phyloP scores from a whole-genome alignment of 2,797 vertebrate genomes.

The Geotrypetes seraphini region DNA sequence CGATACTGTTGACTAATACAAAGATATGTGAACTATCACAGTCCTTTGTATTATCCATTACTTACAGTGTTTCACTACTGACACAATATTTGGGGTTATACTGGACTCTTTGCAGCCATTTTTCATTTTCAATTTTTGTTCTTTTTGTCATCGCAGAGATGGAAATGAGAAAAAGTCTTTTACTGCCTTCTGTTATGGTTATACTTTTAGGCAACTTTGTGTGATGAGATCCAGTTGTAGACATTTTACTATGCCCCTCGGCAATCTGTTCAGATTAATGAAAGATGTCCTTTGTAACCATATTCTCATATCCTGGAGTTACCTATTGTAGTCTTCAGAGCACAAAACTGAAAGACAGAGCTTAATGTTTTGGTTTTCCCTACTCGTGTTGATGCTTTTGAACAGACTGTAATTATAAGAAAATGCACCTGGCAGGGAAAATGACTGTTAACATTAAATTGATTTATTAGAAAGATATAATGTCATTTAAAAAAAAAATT shows the following conservation, averaged over 20 bases:
- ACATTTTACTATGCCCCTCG: conserved; percentile 35
- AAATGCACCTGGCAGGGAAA: conserved; percentile 32
- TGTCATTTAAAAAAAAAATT: too few species aligned
- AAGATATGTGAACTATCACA: too few species aligned
- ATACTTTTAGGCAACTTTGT: conserved; percentile 20
- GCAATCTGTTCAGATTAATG: conserved; percentile 46
- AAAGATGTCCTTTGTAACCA: conserved; percentile 53
- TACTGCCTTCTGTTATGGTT: too few species aligned
- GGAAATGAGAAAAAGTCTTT: too few species aligned
- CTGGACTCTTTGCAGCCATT: too few species aligned
- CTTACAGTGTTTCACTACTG: too few species aligned
- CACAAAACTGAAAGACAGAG: conserved; percentile 16
- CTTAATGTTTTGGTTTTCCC: conserved; percentile 23
- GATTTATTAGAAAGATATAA: conserved; percentile 7
- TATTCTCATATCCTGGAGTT: conserved; percentile 38
- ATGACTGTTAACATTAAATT: conserved; percentile 21
- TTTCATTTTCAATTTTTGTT: too few species aligned
- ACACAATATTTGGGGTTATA: too few species aligned
- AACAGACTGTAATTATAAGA: conserved; percentile 45
- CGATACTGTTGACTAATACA: too few species aligned
- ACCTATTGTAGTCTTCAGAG: conserved; percentile 20
- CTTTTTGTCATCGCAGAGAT: too few species aligned
- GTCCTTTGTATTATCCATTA: too few species aligned
- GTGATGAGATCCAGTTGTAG: conserved; percentile 52
- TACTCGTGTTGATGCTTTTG: conserved; percentile 34